These are phyloP conservation scores for Drosophila lacertosa DNA, from an alignment of 1,140 invertebrate genomes.

Conservation along the genomic window DNA sequence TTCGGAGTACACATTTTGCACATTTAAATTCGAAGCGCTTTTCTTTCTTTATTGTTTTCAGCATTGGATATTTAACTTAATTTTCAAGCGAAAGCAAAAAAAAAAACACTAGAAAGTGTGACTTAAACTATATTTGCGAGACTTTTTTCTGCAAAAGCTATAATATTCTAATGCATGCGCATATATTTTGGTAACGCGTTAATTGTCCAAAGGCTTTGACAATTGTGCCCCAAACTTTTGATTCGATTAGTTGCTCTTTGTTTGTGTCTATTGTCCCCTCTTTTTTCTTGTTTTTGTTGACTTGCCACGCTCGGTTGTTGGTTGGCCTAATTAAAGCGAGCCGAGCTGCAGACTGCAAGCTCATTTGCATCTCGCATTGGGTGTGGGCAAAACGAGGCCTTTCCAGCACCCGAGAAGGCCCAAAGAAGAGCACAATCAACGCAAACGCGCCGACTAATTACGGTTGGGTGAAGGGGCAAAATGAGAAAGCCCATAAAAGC, in stretches of 20 bases:
- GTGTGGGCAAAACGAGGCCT: conserved; percentile 19
- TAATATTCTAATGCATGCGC: conserved; percentile 1
- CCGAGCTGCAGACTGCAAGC: conserved; percentile 41
- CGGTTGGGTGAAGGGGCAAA: conserved; percentile 11
- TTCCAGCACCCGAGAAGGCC: not conserved
- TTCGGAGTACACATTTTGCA: conserved; percentile 16
- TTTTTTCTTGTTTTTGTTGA: not conserved
- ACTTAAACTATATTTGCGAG: conserved; percentile 12
- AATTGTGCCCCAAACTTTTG: conserved; percentile 11
- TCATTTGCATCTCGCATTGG: conserved; percentile 48
- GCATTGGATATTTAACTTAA: not conserved
- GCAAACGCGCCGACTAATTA: conserved; percentile 64
- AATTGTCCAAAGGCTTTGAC: conserved; percentile 30
- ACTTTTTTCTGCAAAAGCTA: too few species aligned
- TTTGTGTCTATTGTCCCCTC: not conserved
- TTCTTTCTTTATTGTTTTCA: conserved; percentile 47
- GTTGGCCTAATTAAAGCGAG: conserved; percentile 26
- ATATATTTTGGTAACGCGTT: conserved; percentile 1
- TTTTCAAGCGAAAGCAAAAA: not conserved
- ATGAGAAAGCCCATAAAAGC: not conserved
- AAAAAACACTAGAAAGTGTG: not conserved
- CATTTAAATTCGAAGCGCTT: conserved; percentile 65
- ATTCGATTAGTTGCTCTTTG: conserved; percentile 19
- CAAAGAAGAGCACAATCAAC: conserved; percentile 53
- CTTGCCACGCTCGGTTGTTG: not conserved